A percentile compares a stretch with the other conserved stretches of the same genome.
Evolutionary conservation across 2,888 invertebrate genomes (phyloP).

Genomic region (Amaurobius ferox): DNA sequence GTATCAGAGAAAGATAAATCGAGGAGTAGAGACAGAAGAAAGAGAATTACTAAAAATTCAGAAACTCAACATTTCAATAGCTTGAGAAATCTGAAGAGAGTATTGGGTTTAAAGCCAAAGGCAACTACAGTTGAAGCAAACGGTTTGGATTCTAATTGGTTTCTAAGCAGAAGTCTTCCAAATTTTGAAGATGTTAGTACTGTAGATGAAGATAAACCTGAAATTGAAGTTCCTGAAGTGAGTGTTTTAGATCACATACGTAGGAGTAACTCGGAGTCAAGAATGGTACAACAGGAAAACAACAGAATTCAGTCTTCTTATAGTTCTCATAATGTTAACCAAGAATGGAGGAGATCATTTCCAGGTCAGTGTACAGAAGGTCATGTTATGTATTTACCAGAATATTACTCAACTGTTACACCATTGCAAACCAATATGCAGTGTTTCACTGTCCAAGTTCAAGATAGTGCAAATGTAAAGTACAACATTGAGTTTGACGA

Average conservation of each 20-base stretch:
- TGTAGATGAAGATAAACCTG: slow-evolving; percentile 61
- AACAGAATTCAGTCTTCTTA: background rate
- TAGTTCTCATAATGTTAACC: slow-evolving; percentile 18
- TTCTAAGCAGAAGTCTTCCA: slow-evolving; percentile 87
- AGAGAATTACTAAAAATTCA: slow-evolving; percentile 48
- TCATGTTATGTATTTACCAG: slow-evolving; percentile 86
- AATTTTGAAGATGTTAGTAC: slow-evolving; percentile 84
- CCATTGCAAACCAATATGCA: background rate
- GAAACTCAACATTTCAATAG: slow-evolving; percentile 74
- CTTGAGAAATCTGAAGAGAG: slow-evolving; percentile 81
- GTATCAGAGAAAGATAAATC: slow-evolving; percentile 33
- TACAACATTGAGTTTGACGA: slow-evolving; percentile 18
- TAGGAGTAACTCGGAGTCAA: slow-evolving; percentile 65
- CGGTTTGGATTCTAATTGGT: slow-evolving; percentile 84
- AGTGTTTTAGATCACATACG: slow-evolving; percentile 48
- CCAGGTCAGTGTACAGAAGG: slow-evolving; percentile 61
- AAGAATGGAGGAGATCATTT: slow-evolving; percentile 49
- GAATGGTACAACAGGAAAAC: slow-evolving; percentile 37
- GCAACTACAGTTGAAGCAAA: slow-evolving; percentile 60
- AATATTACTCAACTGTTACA: slow-evolving; percentile 76
- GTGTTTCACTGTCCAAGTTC: background rate
- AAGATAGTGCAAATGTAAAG: background rate
- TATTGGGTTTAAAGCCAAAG: slow-evolving; percentile 49
- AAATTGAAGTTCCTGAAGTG: slow-evolving; percentile 32
- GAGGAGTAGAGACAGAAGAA: slow-evolving; percentile 39